phyloP scores from a whole-genome alignment of 2,888 invertebrate species.

The Synergus laeviventris region DNA sequence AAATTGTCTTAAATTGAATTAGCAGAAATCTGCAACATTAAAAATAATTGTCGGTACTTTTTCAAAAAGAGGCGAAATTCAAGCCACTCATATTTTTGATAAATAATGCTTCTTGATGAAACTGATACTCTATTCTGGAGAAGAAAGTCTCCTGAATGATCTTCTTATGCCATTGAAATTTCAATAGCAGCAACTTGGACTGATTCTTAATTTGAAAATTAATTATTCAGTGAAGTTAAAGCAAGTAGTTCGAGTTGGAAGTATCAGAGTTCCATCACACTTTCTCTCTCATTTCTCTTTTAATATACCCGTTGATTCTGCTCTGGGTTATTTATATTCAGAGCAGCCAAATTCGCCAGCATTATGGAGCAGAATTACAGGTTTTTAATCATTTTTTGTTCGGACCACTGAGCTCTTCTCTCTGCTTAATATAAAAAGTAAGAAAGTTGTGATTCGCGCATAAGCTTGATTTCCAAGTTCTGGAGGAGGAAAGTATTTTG shows the following conservation, averaged over 20 bases:
- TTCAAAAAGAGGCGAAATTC: too few species aligned
- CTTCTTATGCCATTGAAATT: conserved; percentile 58
- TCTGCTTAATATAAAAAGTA: not conserved
- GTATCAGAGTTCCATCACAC: not conserved
- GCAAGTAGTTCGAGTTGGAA: conserved; percentile 41
- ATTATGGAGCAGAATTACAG: not conserved
- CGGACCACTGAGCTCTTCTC: not conserved
- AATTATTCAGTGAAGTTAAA: conserved; percentile 55
- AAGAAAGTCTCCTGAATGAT: conserved; percentile 11
- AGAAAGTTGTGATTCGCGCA: not conserved
- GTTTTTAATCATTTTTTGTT: not conserved
- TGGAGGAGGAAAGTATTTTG: too few species aligned
- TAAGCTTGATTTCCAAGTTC: not conserved
- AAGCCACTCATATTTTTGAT: too few species aligned
- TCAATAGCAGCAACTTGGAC: conserved; percentile 54
- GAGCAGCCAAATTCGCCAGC: not conserved
- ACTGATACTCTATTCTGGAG: not conserved
- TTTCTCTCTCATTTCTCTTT: conserved; percentile 30
- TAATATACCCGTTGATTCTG: not conserved
- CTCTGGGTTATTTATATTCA: conserved; percentile 24
- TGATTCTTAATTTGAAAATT: conserved; percentile 58
- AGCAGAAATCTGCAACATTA: too few species aligned
- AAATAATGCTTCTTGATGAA: not conserved
- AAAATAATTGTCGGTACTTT: too few species aligned
- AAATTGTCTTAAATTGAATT: too few species aligned